Percentiles rank a stretch among this genome's conserved stretches.
phyloP scores from a whole-genome alignment of 2,888 invertebrate species.

The Ectemnius continuus region DNA sequence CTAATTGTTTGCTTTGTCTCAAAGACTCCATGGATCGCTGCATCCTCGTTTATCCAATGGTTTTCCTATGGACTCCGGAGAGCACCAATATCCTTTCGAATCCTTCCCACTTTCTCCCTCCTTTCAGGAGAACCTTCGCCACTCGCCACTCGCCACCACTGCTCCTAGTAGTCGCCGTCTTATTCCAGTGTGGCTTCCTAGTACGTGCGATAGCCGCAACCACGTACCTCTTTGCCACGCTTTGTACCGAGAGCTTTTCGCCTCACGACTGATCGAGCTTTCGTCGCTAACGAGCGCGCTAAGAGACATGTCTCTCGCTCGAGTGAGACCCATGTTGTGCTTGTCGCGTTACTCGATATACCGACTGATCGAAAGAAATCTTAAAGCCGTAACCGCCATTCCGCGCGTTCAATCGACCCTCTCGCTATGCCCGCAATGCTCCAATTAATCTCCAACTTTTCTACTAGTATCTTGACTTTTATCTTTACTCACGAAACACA shows the following conservation, averaged over 20 bases:
- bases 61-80: conserved; percentile 27
- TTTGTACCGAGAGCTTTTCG: conserved; percentile 68
- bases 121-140: conserved; percentile 35
- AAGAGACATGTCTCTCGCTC: conserved; percentile 36
- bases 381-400: too few relatives aligned
- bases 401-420: conserved; percentile 26
- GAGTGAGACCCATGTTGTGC: conserved; percentile 52
- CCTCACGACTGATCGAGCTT: conserved; percentile 59
- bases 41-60: conserved; percentile 51
- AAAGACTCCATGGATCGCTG: conserved; percentile 37
- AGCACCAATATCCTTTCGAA: conserved; percentile 16
- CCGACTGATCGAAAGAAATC: conserved; percentile 11
- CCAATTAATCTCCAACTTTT: conserved; percentile 13
- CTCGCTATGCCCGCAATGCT: conserved; percentile 7
- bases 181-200: conserved; percentile 32
- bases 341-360: conserved; percentile 39
- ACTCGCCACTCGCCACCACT: conserved; percentile 21
- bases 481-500: too few relatives aligned
- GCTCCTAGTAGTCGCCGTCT: not conserved
- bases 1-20: conserved; percentile 67
- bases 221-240: conserved; percentile 63
- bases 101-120: conserved; percentile 28
- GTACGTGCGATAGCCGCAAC: conserved; percentile 46
- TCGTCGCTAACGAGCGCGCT: conserved; percentile 64
- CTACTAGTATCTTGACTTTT: too few relatives aligned